Evolutionary conservation across 2,113 vertebrate genomes (phyloP).

Genomic region (Caloenas nicobarica): DNA sequence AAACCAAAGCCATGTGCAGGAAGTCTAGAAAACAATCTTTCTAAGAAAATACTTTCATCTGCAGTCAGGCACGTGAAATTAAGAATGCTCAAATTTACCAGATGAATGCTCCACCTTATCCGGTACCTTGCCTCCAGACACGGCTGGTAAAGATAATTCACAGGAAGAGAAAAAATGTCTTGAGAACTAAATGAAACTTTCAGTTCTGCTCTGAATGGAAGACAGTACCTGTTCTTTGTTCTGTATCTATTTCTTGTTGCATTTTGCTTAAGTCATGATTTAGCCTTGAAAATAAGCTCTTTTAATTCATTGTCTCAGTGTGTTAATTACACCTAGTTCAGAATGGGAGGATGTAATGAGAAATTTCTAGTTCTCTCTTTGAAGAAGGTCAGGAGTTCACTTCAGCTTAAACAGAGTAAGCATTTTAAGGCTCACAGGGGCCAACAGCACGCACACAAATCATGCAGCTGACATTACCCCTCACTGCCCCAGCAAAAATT

Average conservation of each 20-base stretch:
- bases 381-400: constrained; percentile 19
- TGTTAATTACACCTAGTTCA: constrained; percentile 21
- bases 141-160: not conserved
- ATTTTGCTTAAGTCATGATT: constrained; percentile 32
- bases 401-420: not conserved
- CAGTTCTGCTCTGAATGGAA: constrained; percentile 6
- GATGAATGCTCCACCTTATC: constrained; percentile 29
- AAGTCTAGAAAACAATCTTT: constrained; percentile 27
- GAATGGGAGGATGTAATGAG: not conserved
- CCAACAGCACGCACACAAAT: not conserved
- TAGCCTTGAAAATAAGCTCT: constrained; percentile 8
- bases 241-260: not conserved
- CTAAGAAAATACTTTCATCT: constrained; percentile 21
- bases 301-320: not conserved
- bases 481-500: not conserved
- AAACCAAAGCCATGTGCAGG: not conserved
- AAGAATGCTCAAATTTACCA: not conserved
- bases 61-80: constrained; percentile 32
- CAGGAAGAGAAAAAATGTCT: constrained; percentile 20
- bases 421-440: not conserved
- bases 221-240: not conserved
- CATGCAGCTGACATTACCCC: not conserved
- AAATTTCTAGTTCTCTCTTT: not conserved
- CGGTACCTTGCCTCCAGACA: constrained; percentile 31
- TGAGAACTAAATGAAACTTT: constrained; percentile 38